Evolutionary conservation across 2,113 vertebrate genomes (phyloP), one percentile per base, ranked within the genome.

Genomic region (Thymallus thymallus): DNA sequence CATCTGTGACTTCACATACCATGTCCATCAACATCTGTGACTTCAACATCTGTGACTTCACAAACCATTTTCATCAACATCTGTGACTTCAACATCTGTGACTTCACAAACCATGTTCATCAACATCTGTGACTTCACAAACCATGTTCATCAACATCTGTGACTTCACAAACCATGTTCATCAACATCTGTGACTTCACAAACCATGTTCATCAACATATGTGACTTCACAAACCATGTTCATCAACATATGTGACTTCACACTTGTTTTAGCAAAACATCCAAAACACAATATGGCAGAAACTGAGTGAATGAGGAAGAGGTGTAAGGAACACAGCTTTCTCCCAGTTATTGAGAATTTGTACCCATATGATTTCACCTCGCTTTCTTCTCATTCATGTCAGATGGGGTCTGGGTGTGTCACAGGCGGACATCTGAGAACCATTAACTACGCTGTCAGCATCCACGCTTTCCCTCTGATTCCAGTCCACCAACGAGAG

Each of bases 371-470:
- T 10, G 51, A 55, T 55, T 20, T 55, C 51, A 55, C 51, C 51
- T 20, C 51, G 2, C 2, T 60, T 60, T 60, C 20, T 9, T 60
- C 22, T 51, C 45, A 22, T n/a, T n/a, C 1, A 10, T 65, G 6
- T 26, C 62, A 26, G n/a, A 51, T 48, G 32, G 46, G 14, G 23
- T 46, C 24, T 55, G 12, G 22, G 45, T 24, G 3, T 55, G 72
- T 29, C 72, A 66, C n/a, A 22, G 55, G 63, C 26, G 23, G 72
- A 56, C 45, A 74, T 62, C 61, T 35, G 46, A 74, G 5, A 67
- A 46, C 23, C 20, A 35, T 73, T 65, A n/a, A 26, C 26, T 74
- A 30, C 26, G 16, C 29, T 30, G 29, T 12, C 16, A 30, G 18
- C 26, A 24, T 67, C 24, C 72, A 58, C 16, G 1, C 3, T 4